Base-by-base conservation (phyloP, 1,140 invertebrate genomes). In the Hycleus phaleratus region DNA sequence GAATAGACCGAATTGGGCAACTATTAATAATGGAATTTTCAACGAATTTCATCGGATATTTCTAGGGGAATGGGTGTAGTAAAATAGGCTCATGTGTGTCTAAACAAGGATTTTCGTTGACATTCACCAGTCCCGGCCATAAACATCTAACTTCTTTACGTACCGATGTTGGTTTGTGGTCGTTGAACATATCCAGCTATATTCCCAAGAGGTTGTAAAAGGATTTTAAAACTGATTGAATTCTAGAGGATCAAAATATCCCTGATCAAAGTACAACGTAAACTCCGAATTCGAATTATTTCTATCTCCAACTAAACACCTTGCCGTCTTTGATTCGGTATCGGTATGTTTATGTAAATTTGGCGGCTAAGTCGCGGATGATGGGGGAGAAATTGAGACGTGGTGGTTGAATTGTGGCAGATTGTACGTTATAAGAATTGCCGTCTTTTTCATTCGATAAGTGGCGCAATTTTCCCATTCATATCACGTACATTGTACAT, bases 401-500 rank as follows among this genome's bases (percentile, higher is more conserved):
- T 18, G 18, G 18, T 2, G 4, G 32, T 32, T 2, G 4, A 32
- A 7, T 32, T 32, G 32, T 32, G 32, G 32, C 32, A 32, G 32
- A 32, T 32, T 32, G 32, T 32, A 32, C 32, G 32, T 32, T 32
- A 32, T 32, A 32, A 32, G 32, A 32, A 32, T 32, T 3, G 32
- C 32, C 32, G 32, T 4, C 32, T 32, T 32, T 32, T 32, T 32
- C 32, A 32, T 32, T 32, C 32, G 32, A 32, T 32, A 32, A 32
- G 32, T 32, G 32, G 32, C 7, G 7, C 32, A 7, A 32, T 32
- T 53, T 53, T 42, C 10, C 10, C 10, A 58, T 52, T 58, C 48
- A 38, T 47, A 59, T 58, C 64, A 66, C 64, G 64, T 65, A 47
- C 32, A 58, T 49, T 43, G 49, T 66, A 66, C 64, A 66, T 66